Evolutionary conservation across 2,113 vertebrate genomes (phyloP), one percentile per base, ranked within the genome.

Genomic region (Platichthys stellatus): DNA sequence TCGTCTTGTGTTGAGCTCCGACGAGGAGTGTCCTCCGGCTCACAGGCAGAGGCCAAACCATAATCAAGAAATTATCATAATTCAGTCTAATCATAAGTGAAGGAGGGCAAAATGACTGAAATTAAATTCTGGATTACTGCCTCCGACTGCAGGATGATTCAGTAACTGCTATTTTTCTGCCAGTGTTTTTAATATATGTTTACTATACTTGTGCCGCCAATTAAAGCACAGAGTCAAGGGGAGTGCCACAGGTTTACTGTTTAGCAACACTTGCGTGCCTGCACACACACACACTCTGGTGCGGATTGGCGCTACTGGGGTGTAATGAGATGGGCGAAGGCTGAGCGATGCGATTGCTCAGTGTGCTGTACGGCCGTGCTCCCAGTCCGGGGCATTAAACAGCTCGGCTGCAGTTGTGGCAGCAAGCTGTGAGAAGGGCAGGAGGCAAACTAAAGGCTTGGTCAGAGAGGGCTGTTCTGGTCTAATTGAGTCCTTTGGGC

Each of bases 401-500:
- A 77, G 80, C 88, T 80, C 87, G 78, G 83, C 86, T 86, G 88
- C 76, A 82, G 83, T 45, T 76, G 80, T 63, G 80, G 87, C 59
- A 85, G 77, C 81, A 87, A 81, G 89, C 80, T 70, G 77, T 77
- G 83, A 82, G 86, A 64, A 66, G 68, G 69, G 57, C 84, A 86
- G 79, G 78, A 84, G 72, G 76, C 64, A 64, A 81, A 90, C 83
- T 86, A 90, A 88, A 89, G 81, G 74, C 45, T 79, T 47, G 87
- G 83, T 84, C 88, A 93, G 83, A 92, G 90, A 94, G 91, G 89
- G 92, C 87, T 85, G 90, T 86, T 73, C 90, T 92, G 85, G 86
- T 94, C 90, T 94, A 95, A 95, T 95, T 95, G 91, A 94, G 93
- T 94, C 94, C 94, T 95, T 88, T 93, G 94, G 93, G 94, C 83